phyloP scores from a whole-genome alignment of 2,797 vertebrate genomes.

The Galaxias olidus region DNA sequence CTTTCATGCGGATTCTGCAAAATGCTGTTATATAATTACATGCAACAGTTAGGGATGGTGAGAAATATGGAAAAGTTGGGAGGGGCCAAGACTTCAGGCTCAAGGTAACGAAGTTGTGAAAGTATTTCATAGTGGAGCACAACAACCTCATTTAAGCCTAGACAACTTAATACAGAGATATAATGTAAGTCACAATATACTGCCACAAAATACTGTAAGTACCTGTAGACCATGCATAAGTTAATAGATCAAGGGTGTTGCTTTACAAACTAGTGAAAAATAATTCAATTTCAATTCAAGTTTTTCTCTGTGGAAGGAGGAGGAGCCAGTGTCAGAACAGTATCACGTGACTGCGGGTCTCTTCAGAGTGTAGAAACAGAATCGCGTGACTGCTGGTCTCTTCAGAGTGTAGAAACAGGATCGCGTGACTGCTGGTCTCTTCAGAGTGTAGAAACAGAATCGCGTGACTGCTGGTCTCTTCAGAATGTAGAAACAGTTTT shows the following conservation, averaged over 20 bases:
- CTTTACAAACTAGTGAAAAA: too few relatives aligned
- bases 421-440: slow-evolving; percentile 15
- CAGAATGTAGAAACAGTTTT: too few relatives aligned
- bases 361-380: slow-evolving; percentile 8
- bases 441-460: slow-evolving; percentile 18
- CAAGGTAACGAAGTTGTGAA: too few relatives aligned
- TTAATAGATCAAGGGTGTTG: too few relatives aligned
- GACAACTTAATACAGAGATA: too few relatives aligned
- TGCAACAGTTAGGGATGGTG: slow-evolving; percentile 22
- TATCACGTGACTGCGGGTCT: slow-evolving; percentile 28
- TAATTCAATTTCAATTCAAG: too few relatives aligned
- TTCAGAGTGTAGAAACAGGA: slow-evolving; percentile 27
- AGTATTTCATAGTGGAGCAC: too few relatives aligned
- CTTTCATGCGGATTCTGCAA: slow-evolving; percentile 51
- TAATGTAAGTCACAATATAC: too few relatives aligned
- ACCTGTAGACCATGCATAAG: too few relatives aligned
- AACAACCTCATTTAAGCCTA: too few relatives aligned
- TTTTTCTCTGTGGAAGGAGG: too few relatives aligned
- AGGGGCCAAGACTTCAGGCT: background rate
- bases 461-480: slow-evolving; percentile 25
- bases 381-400: slow-evolving; percentile 28
- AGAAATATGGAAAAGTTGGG: too few relatives aligned
- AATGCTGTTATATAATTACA: slow-evolving; percentile 44
- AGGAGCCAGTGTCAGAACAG: slow-evolving; percentile 12
- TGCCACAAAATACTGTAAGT: background rate